A percentile compares a stretch with the other conserved stretches of the same genome.
These are phyloP conservation scores for Dasyornis broadbenti DNA, from an alignment of 2,113 vertebrate species.

Conservation along the genomic window DNA sequence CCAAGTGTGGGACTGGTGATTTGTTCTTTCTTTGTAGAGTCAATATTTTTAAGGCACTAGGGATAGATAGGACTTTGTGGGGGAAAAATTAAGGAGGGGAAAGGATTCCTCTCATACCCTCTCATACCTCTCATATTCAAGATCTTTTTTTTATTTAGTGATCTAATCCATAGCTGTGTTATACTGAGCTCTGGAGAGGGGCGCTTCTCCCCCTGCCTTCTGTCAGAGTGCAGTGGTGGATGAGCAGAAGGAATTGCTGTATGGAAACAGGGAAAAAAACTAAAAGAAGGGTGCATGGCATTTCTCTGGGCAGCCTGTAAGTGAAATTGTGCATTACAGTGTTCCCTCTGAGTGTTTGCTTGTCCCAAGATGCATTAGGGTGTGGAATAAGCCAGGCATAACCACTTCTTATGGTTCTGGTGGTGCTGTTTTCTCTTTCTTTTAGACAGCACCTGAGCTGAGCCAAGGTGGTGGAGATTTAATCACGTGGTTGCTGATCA, in stretches of 20 bases:
- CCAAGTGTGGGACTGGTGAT: neutral
- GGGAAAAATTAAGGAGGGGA: neutral
- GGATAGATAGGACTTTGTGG: neutral
- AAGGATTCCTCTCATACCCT: neutral
- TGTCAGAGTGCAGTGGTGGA: neutral
- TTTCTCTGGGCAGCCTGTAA: neutral
- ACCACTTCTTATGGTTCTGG: neutral
- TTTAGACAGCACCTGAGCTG: neutral
- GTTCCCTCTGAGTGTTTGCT: neutral
- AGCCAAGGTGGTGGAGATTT: neutral
- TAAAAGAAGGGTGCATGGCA: neutral
- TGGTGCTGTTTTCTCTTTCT: neutral
- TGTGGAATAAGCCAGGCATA: neutral
- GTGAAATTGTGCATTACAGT: neutral
- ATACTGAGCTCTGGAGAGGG: neutral
- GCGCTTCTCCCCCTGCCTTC: neutral
- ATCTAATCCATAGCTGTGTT: neutral
- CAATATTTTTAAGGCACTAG: neutral
- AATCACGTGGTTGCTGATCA: neutral
- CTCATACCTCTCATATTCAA: too few species aligned
- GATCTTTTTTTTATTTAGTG: neutral
- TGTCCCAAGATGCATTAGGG: fast-evolving
- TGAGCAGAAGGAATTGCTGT: neutral
- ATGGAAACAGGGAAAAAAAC: neutral
- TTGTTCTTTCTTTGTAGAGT: neutral